phyloP scores from a whole-genome alignment of 2,888 invertebrate species.

The Drosophila atripex region DNA sequence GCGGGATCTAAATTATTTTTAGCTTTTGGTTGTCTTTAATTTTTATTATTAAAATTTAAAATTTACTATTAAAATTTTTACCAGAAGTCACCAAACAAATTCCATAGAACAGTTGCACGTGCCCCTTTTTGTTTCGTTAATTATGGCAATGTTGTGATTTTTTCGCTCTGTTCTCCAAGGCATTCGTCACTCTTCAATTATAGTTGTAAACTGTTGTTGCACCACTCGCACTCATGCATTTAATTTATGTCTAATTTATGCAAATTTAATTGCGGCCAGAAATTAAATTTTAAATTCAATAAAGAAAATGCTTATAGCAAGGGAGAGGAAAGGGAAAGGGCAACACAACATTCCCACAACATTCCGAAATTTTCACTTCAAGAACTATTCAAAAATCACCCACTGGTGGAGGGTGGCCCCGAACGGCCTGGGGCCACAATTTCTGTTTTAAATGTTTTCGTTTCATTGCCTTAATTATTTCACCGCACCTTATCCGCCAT shows the following conservation, averaged over 20 bases:
- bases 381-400: too few relatives aligned
- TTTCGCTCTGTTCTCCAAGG: conserved; percentile 5
- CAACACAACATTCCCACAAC: neutral
- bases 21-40: neutral
- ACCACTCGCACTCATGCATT: conserved; percentile 43
- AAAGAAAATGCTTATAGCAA: conserved; percentile 40
- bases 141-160: conserved; percentile 38
- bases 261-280: conserved; percentile 66
- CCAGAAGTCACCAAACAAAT: too few relatives aligned
- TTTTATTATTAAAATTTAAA: too few relatives aligned
- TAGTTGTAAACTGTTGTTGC: conserved; percentile 4
- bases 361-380: neutral
- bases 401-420: too few relatives aligned
- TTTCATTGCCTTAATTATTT: conserved; percentile 37
- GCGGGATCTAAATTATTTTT: conserved; percentile 8
- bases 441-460: conserved; percentile 31
- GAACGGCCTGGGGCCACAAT: too few relatives aligned
- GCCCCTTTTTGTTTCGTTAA: conserved; percentile 26
- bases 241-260: conserved; percentile 59
- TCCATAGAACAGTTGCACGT: too few relatives aligned
- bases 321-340: neutral
- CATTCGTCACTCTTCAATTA: conserved; percentile 5
- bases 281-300: conserved; percentile 59
- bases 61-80: too few relatives aligned
- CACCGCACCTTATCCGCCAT: conserved; percentile 44